phyloP scores from a whole-genome alignment of 2,888 invertebrate genomes.

The Villa cingulata region DNA sequence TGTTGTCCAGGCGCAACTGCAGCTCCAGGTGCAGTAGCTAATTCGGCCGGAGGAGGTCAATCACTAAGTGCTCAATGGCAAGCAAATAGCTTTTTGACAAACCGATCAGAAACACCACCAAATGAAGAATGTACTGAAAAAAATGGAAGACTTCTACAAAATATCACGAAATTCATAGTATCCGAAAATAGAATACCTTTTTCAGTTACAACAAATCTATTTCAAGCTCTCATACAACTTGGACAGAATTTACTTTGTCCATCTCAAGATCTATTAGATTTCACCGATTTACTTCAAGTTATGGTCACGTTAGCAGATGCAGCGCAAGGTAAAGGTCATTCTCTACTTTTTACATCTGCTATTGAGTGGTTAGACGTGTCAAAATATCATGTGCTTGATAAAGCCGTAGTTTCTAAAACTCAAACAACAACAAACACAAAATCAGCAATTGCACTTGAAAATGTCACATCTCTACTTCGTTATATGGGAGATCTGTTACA shows the following conservation, averaged over 20 bases:
- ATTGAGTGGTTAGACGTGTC: slow-evolving; percentile 67
- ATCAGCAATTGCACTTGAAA: slow-evolving; percentile 45
- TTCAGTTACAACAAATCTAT: slow-evolving; percentile 38
- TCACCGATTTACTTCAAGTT: slow-evolving; percentile 60
- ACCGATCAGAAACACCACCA: slow-evolving; percentile 34
- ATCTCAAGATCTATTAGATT: slow-evolving; percentile 54
- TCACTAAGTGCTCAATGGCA: slow-evolving; percentile 29
- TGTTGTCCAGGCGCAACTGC: slow-evolving; percentile 34
- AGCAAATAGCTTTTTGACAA: slow-evolving; percentile 36
- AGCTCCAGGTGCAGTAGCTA: slow-evolving; percentile 13
- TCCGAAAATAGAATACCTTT: slow-evolving; percentile 42
- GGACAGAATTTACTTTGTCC: slow-evolving; percentile 52
- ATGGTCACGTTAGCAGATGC: slow-evolving; percentile 79
- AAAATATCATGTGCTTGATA: slow-evolving; percentile 35
- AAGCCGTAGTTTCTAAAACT: slow-evolving; percentile 16
- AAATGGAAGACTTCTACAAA: slow-evolving; percentile 55
- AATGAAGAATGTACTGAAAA: slow-evolving; percentile 40
- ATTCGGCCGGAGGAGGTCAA: slow-evolving; percentile 12
- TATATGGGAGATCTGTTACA: slow-evolving; percentile 61
- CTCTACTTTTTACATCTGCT: slow-evolving; percentile 64
- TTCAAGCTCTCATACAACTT: slow-evolving; percentile 60
- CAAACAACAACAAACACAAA: slow-evolving; percentile 17
- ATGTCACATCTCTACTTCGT: slow-evolving; percentile 69
- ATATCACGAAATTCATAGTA: slow-evolving; percentile 57
- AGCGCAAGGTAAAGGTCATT: slow-evolving; percentile 66